Percentiles rank a stretch among this genome's conserved stretches.
These are phyloP conservation scores for Ceratoteleas bidentatus DNA, from an alignment of 1,140 invertebrate species.

Conservation along the genomic window DNA sequence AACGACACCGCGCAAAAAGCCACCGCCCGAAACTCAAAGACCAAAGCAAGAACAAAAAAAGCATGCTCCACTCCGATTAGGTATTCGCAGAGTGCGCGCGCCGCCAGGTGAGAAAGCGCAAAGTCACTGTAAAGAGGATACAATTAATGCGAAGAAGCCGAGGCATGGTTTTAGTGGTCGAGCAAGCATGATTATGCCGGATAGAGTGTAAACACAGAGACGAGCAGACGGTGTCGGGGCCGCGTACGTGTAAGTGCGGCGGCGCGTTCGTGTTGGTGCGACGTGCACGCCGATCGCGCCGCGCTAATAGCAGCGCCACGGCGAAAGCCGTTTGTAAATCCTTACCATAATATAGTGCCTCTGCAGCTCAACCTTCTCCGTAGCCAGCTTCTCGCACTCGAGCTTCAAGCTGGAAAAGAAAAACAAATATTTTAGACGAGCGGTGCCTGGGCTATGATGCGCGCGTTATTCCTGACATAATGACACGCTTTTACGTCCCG, in stretches of 20 bases:
- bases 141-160: conserved; percentile 79
- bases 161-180: conserved; percentile 75
- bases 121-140: conserved; percentile 75
- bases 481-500: conserved; percentile 47
- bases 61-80: conserved; percentile 19
- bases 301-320: conserved; percentile 55
- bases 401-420: conserved; percentile 88
- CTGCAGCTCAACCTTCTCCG: conserved; percentile 99
- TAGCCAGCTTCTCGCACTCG: conserved; percentile 97
- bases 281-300: conserved; percentile 40
- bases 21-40: not conserved
- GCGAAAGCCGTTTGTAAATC: conserved; percentile 71
- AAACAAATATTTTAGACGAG: conserved; percentile 44
- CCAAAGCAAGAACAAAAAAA: conserved; percentile 7
- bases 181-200: conserved; percentile 74
- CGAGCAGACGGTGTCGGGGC: conserved; percentile 23
- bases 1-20: not conserved
- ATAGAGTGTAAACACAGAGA: conserved; percentile 61
- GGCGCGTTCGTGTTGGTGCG: conserved; percentile 12
- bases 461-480: conserved; percentile 33
- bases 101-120: conserved; percentile 52
- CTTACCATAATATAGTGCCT: conserved; percentile 99
- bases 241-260: conserved; percentile 29
- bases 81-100: conserved; percentile 50
- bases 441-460: conserved; percentile 7